These are phyloP conservation scores for Platalea minor DNA, from an alignment of 2,797 vertebrate genomes.

Conservation along the genomic window DNA sequence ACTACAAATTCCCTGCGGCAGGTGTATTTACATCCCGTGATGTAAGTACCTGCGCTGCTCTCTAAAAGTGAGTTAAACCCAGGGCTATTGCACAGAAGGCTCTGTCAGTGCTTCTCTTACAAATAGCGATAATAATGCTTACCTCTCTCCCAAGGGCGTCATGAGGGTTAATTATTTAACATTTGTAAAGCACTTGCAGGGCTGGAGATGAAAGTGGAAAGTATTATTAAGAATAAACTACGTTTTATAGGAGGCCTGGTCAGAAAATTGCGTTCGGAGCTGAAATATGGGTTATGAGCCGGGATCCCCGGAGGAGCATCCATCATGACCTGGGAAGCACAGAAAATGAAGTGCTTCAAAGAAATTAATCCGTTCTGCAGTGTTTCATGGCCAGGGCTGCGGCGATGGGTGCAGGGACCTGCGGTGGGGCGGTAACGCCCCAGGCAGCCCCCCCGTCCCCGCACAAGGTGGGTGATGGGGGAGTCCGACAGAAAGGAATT, in stretches of 20 bases:
- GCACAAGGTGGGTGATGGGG: accelerated
- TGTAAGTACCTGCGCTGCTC: not conserved
- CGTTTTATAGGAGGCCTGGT: not conserved
- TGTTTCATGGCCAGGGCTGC: not conserved
- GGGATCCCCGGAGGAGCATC: not conserved
- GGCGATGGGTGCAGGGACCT: accelerated
- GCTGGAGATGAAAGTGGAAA: slow-evolving; percentile 11
- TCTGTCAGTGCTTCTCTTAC: slow-evolving; percentile 13
- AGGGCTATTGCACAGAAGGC: not conserved
- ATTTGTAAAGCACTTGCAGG: slow-evolving; percentile 28
- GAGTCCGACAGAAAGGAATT: accelerated
- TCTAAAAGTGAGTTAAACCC: not conserved
- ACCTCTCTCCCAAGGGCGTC: not conserved
- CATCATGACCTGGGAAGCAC: not conserved
- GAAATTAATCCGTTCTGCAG: not conserved
- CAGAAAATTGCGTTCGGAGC: not conserved
- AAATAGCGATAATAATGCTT: not conserved
- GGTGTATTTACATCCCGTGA: not conserved
- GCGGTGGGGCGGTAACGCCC: not conserved
- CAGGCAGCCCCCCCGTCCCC: not conserved
- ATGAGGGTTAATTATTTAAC: slow-evolving; percentile 54
- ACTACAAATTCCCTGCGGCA: not conserved
- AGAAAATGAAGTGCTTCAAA: not conserved
- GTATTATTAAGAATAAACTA: not conserved
- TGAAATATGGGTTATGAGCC: not conserved